Evolutionary conservation across 2,888 invertebrate genomes (phyloP).

Genomic region (Chloromyia formosa): DNA sequence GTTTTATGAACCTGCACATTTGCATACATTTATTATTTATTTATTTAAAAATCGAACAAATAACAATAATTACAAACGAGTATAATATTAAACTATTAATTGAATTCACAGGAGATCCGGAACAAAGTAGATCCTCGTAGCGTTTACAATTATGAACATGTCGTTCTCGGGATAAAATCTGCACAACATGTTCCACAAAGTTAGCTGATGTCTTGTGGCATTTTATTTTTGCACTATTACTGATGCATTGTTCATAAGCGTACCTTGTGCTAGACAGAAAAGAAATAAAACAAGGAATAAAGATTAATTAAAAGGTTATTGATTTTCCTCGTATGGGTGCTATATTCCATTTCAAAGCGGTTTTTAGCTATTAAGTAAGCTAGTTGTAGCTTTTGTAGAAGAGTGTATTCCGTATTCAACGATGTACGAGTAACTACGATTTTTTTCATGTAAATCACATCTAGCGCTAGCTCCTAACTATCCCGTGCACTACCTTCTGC

Average conservation of each 20-base stretch:
- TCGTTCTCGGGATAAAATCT: conserved; percentile 62
- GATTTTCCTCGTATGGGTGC: background rate
- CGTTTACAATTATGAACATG: conserved; percentile 59
- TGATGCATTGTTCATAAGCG: conserved; percentile 63
- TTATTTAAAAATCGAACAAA: conserved; percentile 29
- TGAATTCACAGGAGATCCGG: background rate
- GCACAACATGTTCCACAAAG: conserved; percentile 61
- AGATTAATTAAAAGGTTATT: background rate
- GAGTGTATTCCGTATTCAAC: no score
- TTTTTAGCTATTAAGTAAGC: no score
- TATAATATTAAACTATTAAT: conserved; percentile 16
- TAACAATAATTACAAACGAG: conserved; percentile 18
- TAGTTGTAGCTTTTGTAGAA: no score
- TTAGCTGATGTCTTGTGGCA: conserved; percentile 61
- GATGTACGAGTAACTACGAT: no score
- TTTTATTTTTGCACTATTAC: conserved; percentile 61
- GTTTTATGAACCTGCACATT: no score
- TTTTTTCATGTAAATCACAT: no score
- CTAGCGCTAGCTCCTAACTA: no score
- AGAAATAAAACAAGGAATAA: no score
- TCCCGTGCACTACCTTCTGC: no score
- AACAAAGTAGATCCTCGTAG: conserved; percentile 33
- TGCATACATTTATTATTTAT: no score
- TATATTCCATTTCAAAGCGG: background rate
- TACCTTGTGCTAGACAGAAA: conserved; percentile 58